A percentile compares a stretch with the other conserved stretches of the same genome.
Conservation (phyloP, 2,888 invertebrate species). For the Lasius fuliginosus region DNA sequence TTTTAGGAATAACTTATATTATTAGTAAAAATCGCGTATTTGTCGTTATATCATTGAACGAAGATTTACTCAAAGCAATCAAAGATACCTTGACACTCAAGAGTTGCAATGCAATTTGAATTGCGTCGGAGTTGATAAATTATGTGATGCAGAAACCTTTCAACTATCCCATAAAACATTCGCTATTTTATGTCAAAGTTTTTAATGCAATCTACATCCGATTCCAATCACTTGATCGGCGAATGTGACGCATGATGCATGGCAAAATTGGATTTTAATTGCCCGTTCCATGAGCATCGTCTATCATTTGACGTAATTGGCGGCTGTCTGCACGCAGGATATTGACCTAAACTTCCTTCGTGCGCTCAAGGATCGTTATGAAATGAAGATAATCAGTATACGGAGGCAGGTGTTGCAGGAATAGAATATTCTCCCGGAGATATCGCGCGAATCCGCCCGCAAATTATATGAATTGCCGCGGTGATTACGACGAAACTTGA, state of each 20-base stretch:
- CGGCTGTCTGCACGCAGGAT: slow-evolving; percentile 55
- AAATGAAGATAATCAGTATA: slow-evolving; percentile 76
- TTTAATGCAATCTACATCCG: background rate
- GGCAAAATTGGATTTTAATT: slow-evolving; percentile 46
- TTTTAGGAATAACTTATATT: background rate
- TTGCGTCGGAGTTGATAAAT: slow-evolving; percentile 33
- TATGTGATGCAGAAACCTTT: background rate
- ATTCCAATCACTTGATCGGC: slow-evolving; percentile 11
- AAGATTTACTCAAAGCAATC: slow-evolving; percentile 7
- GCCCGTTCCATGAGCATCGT: slow-evolving; percentile 25
- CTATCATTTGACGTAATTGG: slow-evolving; percentile 35
- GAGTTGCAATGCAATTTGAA: background rate
- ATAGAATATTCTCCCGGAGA: slow-evolving; percentile 41
- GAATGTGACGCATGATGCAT: background rate
- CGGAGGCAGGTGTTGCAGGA: slow-evolving; percentile 13
- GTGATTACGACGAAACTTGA: slow-evolving; percentile 43
- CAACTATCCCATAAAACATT: background rate
- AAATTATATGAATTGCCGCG: slow-evolving; percentile 54
- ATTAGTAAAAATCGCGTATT: slow-evolving; percentile 10
- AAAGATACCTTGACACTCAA: slow-evolving; percentile 7
- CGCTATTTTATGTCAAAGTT: slow-evolving; percentile 31
- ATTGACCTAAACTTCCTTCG: slow-evolving; percentile 73
- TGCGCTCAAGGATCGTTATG: slow-evolving; percentile 72
- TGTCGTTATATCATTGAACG: background rate
- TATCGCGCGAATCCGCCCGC: slow-evolving; percentile 40